Evolutionary conservation across 2,113 vertebrate genomes (phyloP).

Genomic region (Lichenostomus cassidix): DNA sequence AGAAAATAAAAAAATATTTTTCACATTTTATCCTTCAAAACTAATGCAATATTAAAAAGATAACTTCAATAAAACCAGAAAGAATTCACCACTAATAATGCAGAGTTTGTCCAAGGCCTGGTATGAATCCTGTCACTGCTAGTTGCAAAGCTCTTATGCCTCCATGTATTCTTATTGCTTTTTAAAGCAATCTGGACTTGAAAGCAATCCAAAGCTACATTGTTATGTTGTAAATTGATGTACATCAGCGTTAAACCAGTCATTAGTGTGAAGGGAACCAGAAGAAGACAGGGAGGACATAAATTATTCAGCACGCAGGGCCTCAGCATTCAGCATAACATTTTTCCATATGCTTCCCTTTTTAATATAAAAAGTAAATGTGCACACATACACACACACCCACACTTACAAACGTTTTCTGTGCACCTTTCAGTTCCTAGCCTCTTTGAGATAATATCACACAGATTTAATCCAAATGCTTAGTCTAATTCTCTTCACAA

Average conservation of each 20-base stretch:
- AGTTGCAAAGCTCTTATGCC: not conserved
- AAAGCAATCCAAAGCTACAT: constrained; percentile 41
- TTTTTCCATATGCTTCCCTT: constrained; percentile 13
- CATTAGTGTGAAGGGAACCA: constrained; percentile 30
- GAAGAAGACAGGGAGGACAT: constrained; percentile 9
- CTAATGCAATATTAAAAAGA: constrained; percentile 32
- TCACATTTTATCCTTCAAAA: constrained; percentile 7
- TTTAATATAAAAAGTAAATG: constrained; percentile 10
- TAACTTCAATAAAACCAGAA: not conserved
- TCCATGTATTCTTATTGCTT: constrained; percentile 16
- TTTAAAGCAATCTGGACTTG: constrained; percentile 43
- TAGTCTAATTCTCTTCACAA: not conserved
- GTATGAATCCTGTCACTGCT: not conserved
- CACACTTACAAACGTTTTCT: not conserved
- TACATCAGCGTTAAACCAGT: constrained; percentile 7
- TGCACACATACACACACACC: not conserved
- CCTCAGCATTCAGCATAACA: not conserved
- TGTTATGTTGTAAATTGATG: constrained; percentile 47
- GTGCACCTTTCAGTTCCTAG: not conserved
- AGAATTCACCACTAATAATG: constrained; percentile 15
- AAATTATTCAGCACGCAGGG: constrained; percentile 40
- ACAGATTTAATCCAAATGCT: not conserved
- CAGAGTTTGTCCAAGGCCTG: not conserved
- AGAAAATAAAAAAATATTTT: constrained; percentile 2
- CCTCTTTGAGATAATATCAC: not conserved